Percentiles rank a stretch among this genome's conserved stretches.
Evolutionary conservation across 1,140 invertebrate species (phyloP).

Genomic region (Nixonia krombeini): DNA sequence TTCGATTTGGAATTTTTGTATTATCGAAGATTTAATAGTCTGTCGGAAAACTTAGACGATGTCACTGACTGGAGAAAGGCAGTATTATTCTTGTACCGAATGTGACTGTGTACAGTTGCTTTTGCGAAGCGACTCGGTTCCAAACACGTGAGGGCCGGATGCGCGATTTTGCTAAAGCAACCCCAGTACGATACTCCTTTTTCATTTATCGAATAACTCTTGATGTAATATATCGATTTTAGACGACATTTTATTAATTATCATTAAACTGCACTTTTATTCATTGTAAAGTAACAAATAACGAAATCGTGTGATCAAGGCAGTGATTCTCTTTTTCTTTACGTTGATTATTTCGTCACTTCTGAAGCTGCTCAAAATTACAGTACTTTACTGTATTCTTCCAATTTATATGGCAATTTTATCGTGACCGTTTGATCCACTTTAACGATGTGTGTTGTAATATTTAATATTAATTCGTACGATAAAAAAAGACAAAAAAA

Average conservation of each 20-base stretch:
- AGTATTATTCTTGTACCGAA: conserved; percentile 36
- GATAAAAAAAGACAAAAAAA: conserved; percentile 1
- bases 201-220: neutral
- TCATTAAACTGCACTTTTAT: neutral
- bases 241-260: too few relatives aligned
- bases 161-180: neutral
- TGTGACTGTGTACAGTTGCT: conserved; percentile 24
- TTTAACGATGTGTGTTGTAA: conserved; percentile 9
- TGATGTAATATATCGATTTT: conserved; percentile 1
- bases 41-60: conserved; percentile 11
- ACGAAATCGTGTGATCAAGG: conserved; percentile 11
- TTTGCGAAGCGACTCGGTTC: conserved; percentile 13
- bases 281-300: neutral
- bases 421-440: conserved; percentile 6
- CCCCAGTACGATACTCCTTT: conserved; percentile 6
- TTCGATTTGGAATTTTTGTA: conserved; percentile 35
- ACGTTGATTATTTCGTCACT: neutral
- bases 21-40: conserved; percentile 17
- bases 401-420: conserved; percentile 20
- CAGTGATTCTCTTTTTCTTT: conserved; percentile 2
- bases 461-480: neutral
- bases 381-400: conserved; percentile 18
- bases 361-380: conserved; percentile 21
- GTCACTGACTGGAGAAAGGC: conserved; percentile 25
- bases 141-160: too few relatives aligned